phyloP scores from a whole-genome alignment of 2,888 invertebrate genomes.

The Agrochola circellaris region DNA sequence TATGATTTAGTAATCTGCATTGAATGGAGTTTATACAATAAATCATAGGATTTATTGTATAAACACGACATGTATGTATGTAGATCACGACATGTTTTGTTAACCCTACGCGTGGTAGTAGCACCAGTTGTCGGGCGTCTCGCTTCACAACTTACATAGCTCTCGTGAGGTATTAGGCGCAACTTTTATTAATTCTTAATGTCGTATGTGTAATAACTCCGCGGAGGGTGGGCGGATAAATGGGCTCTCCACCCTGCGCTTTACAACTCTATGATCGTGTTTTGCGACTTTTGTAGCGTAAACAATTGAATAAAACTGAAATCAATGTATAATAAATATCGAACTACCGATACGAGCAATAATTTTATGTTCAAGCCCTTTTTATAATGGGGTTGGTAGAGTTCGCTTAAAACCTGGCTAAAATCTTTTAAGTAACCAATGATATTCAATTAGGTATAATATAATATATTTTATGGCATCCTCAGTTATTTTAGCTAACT shows the following conservation, averaged over 20 bases:
- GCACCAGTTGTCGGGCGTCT: conserved; percentile 28
- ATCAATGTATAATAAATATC: conserved; percentile 5
- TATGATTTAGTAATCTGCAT: not conserved
- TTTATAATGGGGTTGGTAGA: not conserved
- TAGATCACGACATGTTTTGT: not conserved
- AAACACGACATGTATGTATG: too few relatives aligned
- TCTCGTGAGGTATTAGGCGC: conserved; percentile 60
- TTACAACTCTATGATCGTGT: conserved; percentile 12
- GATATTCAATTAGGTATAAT: not conserved
- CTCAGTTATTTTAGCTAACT: not conserved
- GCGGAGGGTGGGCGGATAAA: conserved; percentile 25
- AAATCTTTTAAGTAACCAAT: not conserved
- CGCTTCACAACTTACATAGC: conserved; percentile 31
- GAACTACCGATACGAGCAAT: not conserved
- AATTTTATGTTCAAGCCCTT: not conserved
- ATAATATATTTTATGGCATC: not conserved
- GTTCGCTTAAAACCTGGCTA: not conserved
- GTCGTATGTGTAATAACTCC: conserved; percentile 47
- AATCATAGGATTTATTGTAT: not conserved
- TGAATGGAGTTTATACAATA: not conserved
- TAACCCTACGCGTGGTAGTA: not conserved
- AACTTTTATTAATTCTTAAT: conserved; percentile 66
- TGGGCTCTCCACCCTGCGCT: conserved; percentile 12
- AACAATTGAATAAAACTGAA: conserved; percentile 27
- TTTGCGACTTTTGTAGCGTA: conserved; percentile 24